Evolutionary conservation across 1,140 invertebrate genomes (phyloP).

Genomic region (Epicauta chinensis): DNA sequence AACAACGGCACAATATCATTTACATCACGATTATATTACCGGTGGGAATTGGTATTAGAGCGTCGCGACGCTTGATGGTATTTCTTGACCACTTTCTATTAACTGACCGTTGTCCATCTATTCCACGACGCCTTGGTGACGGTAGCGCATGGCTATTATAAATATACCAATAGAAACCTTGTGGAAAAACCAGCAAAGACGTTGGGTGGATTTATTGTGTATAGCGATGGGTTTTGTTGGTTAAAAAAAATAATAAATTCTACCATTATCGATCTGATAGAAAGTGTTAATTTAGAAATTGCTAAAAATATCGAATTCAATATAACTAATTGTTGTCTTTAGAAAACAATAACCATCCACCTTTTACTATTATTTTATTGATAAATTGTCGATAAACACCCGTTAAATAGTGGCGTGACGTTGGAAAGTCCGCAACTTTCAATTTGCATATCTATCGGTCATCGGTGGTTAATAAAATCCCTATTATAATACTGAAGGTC

Average conservation of each 20-base stretch:
- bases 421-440: constrained; percentile 5
- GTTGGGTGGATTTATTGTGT: too few relatives aligned
- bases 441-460: constrained; percentile 11
- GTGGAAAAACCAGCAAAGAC: not conserved
- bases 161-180: not conserved
- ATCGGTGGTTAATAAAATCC: not conserved
- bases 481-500: constrained; percentile 4
- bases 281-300: too few relatives aligned
- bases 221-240: too few relatives aligned
- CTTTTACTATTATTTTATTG: too few relatives aligned
- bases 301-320: too few relatives aligned
- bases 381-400: too few relatives aligned
- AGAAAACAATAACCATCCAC: too few relatives aligned
- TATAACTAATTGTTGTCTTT: too few relatives aligned
- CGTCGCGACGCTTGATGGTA: constrained; percentile 4
- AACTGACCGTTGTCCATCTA: constrained; percentile 14
- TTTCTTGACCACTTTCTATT: not conserved
- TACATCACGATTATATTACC: too few relatives aligned
- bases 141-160: constrained; percentile 6
- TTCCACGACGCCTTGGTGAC: not conserved
- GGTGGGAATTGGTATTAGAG: not conserved
- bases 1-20: not conserved
- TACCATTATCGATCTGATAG: too few relatives aligned
- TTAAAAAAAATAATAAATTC: too few relatives aligned
- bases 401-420: not conserved